A percentile compares a stretch with the other conserved stretches of the same genome.
Evolutionary conservation across 2,797 vertebrate genomes (phyloP).

Genomic region (Enteromius treurensis): DNA sequence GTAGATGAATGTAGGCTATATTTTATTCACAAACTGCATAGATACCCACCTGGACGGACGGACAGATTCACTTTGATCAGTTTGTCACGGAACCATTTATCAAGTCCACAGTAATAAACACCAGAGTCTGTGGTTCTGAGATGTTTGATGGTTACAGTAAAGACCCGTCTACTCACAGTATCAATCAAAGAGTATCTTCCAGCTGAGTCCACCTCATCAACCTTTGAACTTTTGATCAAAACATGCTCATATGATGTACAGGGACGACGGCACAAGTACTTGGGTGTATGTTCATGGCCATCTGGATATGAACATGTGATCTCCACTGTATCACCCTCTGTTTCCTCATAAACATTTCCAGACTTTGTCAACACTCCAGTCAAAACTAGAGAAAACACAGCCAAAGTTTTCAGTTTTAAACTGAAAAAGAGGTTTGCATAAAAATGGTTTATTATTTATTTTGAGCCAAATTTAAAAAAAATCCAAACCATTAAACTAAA

Average conservation of each 20-base stretch:
- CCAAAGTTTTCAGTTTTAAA: not conserved
- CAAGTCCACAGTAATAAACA: conserved; percentile 55
- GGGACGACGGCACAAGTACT: conserved; percentile 38
- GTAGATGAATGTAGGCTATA: not conserved
- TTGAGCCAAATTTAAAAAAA: not conserved
- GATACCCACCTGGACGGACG: conserved; percentile 45
- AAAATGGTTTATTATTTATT: not conserved
- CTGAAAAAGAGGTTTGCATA: not conserved
- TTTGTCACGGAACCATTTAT: not conserved
- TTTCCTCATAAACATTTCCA: conserved; percentile 28
- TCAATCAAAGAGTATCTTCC: conserved; percentile 42
- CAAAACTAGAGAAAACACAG: conserved; percentile 35
- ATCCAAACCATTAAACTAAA: not conserved
- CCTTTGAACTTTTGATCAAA: conserved; percentile 30
- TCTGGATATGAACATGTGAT: conserved; percentile 30
- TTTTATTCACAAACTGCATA: not conserved
- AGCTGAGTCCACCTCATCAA: not conserved
- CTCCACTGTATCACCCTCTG: conserved; percentile 38
- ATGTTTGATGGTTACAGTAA: conserved; percentile 46
- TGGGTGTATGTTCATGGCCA: not conserved
- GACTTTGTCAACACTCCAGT: conserved; percentile 7
- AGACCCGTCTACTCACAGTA: not conserved
- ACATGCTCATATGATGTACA: not conserved
- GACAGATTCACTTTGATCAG: conserved; percentile 21
- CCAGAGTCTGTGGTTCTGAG: conserved; percentile 44